phyloP scores from a whole-genome alignment of 2,888 invertebrate species.

The Pyrocoelia pectoralis region DNA sequence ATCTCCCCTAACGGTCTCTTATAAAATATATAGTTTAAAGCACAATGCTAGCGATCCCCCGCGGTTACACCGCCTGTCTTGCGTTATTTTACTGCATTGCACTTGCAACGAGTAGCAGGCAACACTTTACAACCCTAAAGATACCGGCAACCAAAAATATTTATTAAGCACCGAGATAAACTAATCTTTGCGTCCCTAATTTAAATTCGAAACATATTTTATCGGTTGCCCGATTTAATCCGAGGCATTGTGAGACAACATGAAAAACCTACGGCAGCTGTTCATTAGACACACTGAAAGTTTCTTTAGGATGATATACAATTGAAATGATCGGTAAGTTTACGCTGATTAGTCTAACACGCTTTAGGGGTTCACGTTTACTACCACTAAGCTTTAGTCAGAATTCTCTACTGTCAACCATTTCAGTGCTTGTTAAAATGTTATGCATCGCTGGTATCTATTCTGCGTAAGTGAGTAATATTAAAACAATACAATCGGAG shows the following conservation, averaged over 20 bases:
- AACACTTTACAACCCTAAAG: conserved; percentile 23
- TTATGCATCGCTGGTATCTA: conserved; percentile 37
- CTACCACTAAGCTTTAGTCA: conserved; percentile 27
- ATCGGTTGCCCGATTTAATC: conserved; percentile 15
- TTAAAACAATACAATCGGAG: neutral
- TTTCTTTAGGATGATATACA: conserved; percentile 50
- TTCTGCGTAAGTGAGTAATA: neutral
- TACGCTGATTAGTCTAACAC: conserved; percentile 56
- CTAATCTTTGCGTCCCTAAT: neutral
- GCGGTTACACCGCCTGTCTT: conserved; percentile 40
- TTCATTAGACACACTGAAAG: conserved; percentile 54
- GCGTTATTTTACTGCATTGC: conserved; percentile 37
- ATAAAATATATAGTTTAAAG: conserved; percentile 49
- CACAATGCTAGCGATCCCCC: conserved; percentile 44
- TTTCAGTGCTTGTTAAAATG: conserved; percentile 45
- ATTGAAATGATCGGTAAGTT: conserved; percentile 47
- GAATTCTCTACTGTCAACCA: conserved; percentile 35
- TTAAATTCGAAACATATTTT: conserved; percentile 8
- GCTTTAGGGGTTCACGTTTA: conserved; percentile 48
- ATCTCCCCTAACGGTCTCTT: conserved; percentile 48
- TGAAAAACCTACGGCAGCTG: conserved; percentile 53
- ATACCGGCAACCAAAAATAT: conserved; percentile 3
- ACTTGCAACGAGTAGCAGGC: conserved; percentile 27
- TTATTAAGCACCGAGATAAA: neutral
- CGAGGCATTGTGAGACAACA: conserved; percentile 34